A percentile compares a stretch with the other conserved stretches of the same genome.
phyloP scores from a whole-genome alignment of 2,797 vertebrate species.

The Myoxocephalus aenaeus region DNA sequence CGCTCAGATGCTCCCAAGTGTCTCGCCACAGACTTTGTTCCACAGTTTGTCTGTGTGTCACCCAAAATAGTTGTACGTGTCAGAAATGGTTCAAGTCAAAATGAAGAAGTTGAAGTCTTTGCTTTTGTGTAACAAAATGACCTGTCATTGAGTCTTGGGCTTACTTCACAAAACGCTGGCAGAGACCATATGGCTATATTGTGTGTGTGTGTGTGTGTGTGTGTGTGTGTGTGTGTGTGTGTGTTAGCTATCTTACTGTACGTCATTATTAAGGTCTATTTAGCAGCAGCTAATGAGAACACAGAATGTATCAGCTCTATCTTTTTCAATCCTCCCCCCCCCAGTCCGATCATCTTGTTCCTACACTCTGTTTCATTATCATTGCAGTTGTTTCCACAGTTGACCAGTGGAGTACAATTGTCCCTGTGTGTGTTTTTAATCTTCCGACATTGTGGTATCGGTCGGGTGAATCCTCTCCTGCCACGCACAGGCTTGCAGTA shows the following conservation, averaged over 20 bases:
- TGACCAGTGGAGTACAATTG: not conserved
- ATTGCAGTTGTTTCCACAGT: not conserved
- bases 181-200: too few species aligned
- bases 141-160: not conserved
- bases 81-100: constrained; percentile 25
- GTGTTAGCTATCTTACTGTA: too few species aligned
- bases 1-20: constrained; percentile 40
- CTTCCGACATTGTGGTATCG: not conserved
- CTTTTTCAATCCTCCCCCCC: not conserved
- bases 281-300: constrained; percentile 10
- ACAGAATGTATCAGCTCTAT: not conserved
- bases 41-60: constrained; percentile 38
- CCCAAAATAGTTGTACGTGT: constrained; percentile 13
- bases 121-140: constrained; percentile 1
- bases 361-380: not conserved
- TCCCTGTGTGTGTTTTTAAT: not conserved
- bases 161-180: not conserved
- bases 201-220: not conserved
- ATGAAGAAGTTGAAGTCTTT: constrained; percentile 20
- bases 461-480: not conserved
- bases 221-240: not conserved
- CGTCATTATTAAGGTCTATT: constrained; percentile 29
- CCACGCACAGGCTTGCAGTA: not conserved
- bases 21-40: constrained; percentile 30
- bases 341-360: not conserved